phyloP scores from a whole-genome alignment of 2,113 vertebrate genomes.

The Anhinga anhinga region DNA sequence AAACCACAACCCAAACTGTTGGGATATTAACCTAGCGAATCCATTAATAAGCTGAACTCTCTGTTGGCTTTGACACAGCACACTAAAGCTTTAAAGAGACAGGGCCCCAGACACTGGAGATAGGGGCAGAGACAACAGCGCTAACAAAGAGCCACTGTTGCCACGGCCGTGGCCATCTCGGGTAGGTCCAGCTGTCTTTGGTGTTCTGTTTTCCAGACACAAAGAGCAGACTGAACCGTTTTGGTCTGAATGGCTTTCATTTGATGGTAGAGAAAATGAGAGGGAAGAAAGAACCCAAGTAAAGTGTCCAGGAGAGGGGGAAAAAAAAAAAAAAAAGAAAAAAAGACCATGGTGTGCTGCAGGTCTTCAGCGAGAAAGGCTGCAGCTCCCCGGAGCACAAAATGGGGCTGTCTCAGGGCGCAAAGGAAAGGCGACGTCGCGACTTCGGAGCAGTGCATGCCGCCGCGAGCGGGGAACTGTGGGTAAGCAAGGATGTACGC shows the following conservation, averaged over 20 bases:
- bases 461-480: background rate
- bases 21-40: constrained; percentile 63
- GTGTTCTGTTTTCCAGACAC: constrained; percentile 65
- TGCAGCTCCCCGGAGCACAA: background rate
- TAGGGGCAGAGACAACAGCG: constrained; percentile 52
- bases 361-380: constrained; percentile 27
- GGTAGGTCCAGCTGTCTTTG: constrained; percentile 62
- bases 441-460: background rate
- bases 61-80: constrained; percentile 46
- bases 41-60: constrained; percentile 62
- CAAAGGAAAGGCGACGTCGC: background rate
- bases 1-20: constrained; percentile 25
- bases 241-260: constrained; percentile 60
- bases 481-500: background rate
- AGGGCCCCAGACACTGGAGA: constrained; percentile 55
- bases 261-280: constrained; percentile 57
- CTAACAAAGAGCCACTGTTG: constrained; percentile 67
- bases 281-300: constrained; percentile 54
- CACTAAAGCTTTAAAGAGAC: constrained; percentile 59
- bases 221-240: constrained; percentile 64
- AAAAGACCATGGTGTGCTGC: constrained; percentile 3
- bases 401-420: background rate
- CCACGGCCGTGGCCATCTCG: constrained; percentile 63
- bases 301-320: constrained; percentile 38
- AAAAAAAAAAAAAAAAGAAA: background rate